Base-by-base conservation (phyloP, 92 coral and sea anemone genomes). In the Porites divaricata region DNA sequence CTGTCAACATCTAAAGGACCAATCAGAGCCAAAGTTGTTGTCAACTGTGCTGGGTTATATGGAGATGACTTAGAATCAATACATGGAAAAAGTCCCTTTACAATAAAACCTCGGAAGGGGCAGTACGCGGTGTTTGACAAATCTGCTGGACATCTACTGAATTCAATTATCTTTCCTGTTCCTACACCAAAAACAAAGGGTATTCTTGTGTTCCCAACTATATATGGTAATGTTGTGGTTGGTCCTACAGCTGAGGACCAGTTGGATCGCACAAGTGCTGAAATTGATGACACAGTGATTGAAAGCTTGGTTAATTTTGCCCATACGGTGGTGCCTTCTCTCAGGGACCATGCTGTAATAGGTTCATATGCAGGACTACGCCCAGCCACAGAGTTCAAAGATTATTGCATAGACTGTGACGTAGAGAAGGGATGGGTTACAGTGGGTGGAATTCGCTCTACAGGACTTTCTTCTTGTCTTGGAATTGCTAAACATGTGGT, bases 211-310 rank as follows among this genome's bases (percentile, higher is more conserved):
- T 93, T 90, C 73, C 94, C 94, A 0, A 84, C 92, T 4, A 89
- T 93, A 4, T 93, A 90, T 81, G 94, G 94, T 10, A 93, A 93
- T 59, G 77, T 91, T 70, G 81, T 90, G 53, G 89, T 93, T 68
- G 96, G 96, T 8, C 96, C 96, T 1, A 93, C 96, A 13, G 96
- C 96, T 2, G 96, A 93, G 75, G 96, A 93, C 59, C 96, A 93
- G 52, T 66, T 62, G 28, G 94, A 90, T 79, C 91, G 96, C 50
- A 58, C 48, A 6, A 67, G 65, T 54, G 96, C 94, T 2, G 85
- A 81, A 24, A 85, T 83, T 63, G 92, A 93, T 20, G 67, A 82
- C 35, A 61, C 77, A 10, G 83, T 93, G 17, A 88, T 93, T 20
- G 83, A 62, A 16, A 66, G 26, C 22, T 88, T 93, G 50, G 67